Base-by-base conservation (phyloP, 2,888 invertebrate species). In the Agriopis aurantiaria region DNA sequence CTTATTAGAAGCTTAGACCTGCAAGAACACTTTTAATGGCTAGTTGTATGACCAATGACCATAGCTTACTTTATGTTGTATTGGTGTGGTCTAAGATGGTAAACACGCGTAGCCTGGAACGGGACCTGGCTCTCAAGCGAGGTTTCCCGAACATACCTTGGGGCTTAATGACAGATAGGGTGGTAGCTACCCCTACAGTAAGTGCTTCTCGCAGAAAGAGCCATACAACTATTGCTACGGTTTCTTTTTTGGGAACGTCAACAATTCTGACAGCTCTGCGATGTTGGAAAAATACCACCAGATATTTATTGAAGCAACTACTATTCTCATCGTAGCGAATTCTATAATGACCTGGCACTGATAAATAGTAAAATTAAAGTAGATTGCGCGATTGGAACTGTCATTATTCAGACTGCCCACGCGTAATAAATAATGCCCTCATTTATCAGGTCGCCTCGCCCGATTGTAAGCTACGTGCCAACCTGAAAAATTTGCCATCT, bases 351-450 rank as follows among this genome's bases (percentile, higher is more conserved):
- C 17, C 17, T 43, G 58, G 33, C 58, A 9, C 33, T 58, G 46
- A 58, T 48, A 46, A 58, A 58, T 58, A 58, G 8, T 48, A 48
- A 23, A 58, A 58, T 58, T 58, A 58, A 58, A 46, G 8, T 46
- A 40, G 41, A 48, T 48, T 33, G 33, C 33, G 33, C 12, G 48
- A 60, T 60, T 49, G 14, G 41, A 14, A 41, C 41, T 49, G 49
- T 23, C 40, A 60, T 60, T 60, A 49, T 41, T 60, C 40, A 60
- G 11, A 10, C 49, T 9, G 49, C 60, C 49, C 60, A 60, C 60
- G 49, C 49, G 60, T 66, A 40, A 56, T 55, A 46, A 55, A 63
- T 61, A 52, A 51, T 63, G 7, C 51, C 65, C 14, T 14, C 41
- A 51, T 58, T 45, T 58, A 43, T 43, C 51, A 58, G 58, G 45